Base-by-base conservation (phyloP, 2,888 invertebrate species). In the Lycophotia porphyrea region DNA sequence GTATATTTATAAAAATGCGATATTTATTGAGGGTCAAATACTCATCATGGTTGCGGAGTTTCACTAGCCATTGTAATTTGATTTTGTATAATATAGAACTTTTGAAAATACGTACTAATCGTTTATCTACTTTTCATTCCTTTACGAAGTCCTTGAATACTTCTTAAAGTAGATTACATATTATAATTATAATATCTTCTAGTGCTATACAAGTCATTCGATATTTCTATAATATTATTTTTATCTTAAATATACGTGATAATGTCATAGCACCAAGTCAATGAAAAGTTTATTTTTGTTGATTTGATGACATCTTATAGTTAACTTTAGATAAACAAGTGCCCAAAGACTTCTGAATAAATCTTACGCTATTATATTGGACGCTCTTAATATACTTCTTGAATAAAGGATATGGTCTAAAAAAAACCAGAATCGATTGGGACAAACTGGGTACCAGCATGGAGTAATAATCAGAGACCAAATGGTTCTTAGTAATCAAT, bases 261-360 rank as follows among this genome's bases (percentile, higher is more conserved):
- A 64, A 78, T 78, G 78, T 71, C 47, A 49, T 78, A 77, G 77
- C 77, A 77, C 77, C 78, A 79, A 72, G 79, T 66, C 66, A 63
- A 34, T 72, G 66, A 61, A 49, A 65, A 39, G 31, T 27, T 31
- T 68, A 24, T 55, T 34, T 64, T 58, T 36, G 49, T 65, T 49
- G 49, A 78, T 52, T 79, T 72, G 44, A 78, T 78, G 79, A 61
- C 60, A 61, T 44, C n/a, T 27, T 71, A 61, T 4, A 31, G 9
- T 42, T 65, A 65, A 66, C 5, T 58, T 52, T 44, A 52, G 55
- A 5, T 27, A 34, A 64, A 39, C 9, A 44, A 55, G 34, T 55
- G 9, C 11, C 5, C n/a, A 64, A 47, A 39, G 60, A 66, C 31
- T 63, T 63, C 8, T 63, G 63, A 24, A 63, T 8, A 63, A 63